A percentile compares a stretch with the other conserved stretches of the same genome.
These are phyloP conservation scores for Diadophis punctatus DNA, from an alignment of 2,113 vertebrate genomes.

Conservation along the genomic window DNA sequence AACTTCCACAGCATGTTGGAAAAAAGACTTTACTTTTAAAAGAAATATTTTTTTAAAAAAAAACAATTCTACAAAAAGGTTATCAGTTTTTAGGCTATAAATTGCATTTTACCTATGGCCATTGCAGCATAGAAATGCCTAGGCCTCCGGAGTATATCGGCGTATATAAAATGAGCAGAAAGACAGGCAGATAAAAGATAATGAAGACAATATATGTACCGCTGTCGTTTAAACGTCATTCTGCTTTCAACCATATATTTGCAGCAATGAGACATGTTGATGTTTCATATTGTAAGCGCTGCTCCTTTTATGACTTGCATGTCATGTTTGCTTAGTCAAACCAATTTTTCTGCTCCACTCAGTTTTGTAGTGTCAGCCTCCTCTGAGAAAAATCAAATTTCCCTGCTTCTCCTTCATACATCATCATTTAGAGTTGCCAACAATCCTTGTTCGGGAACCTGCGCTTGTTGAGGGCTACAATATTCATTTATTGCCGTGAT, in stretches of 20 bases:
- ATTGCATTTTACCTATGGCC: neutral
- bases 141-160: neutral
- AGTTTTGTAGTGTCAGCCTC: slow-evolving; percentile 32
- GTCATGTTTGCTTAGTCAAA: slow-evolving; percentile 48
- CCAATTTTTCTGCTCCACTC: slow-evolving; percentile 44
- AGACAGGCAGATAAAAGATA: slow-evolving; percentile 26
- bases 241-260: slow-evolving; percentile 31
- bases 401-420: slow-evolving; percentile 36
- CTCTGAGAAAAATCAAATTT: slow-evolving; percentile 40
- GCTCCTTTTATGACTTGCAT: slow-evolving; percentile 21
- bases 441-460: slow-evolving; percentile 19
- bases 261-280: slow-evolving; percentile 39
- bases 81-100: neutral
- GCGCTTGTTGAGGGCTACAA: slow-evolving; percentile 30
- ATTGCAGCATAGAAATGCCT: neutral
- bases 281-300: slow-evolving; percentile 5
- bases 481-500: slow-evolving; percentile 11
- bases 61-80: neutral
- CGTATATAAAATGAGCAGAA: slow-evolving; percentile 26
- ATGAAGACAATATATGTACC: slow-evolving; percentile 37
- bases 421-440: slow-evolving; percentile 42
- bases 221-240: slow-evolving; percentile 38
- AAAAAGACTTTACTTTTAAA: neutral
- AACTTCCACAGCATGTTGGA: neutral
- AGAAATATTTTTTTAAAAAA: neutral